Evolutionary conservation across 2,113 vertebrate species (phyloP).

Genomic region (Alethe diademata): DNA sequence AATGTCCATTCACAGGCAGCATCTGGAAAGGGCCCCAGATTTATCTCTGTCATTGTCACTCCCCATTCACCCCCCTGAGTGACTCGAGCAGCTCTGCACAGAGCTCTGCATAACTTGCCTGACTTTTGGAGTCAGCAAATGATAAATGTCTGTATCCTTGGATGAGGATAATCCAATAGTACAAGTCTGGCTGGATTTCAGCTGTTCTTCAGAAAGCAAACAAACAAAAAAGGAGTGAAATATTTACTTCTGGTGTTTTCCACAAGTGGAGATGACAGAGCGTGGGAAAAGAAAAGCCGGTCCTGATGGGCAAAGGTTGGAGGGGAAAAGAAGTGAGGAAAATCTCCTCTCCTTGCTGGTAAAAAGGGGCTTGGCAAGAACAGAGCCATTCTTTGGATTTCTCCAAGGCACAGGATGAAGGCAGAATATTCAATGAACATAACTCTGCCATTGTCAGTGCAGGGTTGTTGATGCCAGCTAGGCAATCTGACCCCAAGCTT

Average conservation of each 20-base stretch:
- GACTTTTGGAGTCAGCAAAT: constrained; percentile 32
- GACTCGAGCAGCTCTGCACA: neutral
- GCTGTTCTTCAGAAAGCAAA: neutral
- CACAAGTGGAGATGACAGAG: constrained; percentile 1
- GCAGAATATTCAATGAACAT: constrained; percentile 41
- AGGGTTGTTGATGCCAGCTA: constrained; percentile 34
- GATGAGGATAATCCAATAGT: constrained; percentile 22
- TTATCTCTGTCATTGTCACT: neutral
- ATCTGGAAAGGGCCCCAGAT: neutral
- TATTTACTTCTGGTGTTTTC: constrained; percentile 39
- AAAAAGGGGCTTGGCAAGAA: neutral
- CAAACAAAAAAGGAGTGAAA: neutral
- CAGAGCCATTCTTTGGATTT: constrained; percentile 29
- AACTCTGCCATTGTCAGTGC: constrained; percentile 26
- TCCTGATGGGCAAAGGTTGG: neutral
- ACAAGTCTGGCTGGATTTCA: constrained; percentile 45
- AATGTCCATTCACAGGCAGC: neutral
- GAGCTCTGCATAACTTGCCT: constrained; percentile 29
- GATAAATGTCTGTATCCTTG: constrained; percentile 48
- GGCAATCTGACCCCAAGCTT: constrained; percentile 23
- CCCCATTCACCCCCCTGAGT: neutral
- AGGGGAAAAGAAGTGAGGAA: neutral
- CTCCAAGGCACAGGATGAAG: constrained; percentile 14
- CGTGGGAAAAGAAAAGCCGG: constrained; percentile 34
- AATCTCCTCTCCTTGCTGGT: neutral